Evolutionary conservation across 2,797 vertebrate species (phyloP).

Genomic region (Australoheros facetus): DNA sequence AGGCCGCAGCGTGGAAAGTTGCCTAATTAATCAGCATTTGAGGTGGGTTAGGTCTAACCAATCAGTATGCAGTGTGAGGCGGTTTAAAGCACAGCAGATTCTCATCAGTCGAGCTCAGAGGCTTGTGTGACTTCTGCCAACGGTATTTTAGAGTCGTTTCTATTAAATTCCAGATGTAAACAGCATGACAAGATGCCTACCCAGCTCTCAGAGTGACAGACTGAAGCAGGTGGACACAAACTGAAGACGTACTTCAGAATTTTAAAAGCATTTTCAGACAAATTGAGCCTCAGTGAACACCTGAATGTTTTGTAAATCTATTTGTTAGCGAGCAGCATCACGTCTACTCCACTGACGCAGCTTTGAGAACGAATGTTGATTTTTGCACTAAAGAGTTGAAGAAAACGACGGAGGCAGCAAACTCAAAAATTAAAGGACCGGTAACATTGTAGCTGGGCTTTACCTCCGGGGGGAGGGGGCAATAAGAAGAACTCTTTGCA

Average conservation of each 20-base stretch:
- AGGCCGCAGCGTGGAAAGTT: slow-evolving; percentile 15
- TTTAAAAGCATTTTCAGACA: slow-evolving; percentile 28
- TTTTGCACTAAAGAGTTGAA: slow-evolving; percentile 32
- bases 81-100: slow-evolving; percentile 66
- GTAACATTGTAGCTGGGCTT: slow-evolving; percentile 17
- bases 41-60: slow-evolving; percentile 8
- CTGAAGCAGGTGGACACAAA: slow-evolving; percentile 7
- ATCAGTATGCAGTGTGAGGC: slow-evolving; percentile 17
- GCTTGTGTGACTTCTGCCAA: slow-evolving; percentile 29
- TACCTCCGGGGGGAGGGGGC: not conserved
- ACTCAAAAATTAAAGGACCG: not conserved
- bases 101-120: slow-evolving; percentile 15
- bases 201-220: not conserved
- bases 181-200: slow-evolving; percentile 20
- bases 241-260: slow-evolving; percentile 11
- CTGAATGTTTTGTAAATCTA: slow-evolving; percentile 51
- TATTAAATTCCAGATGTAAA: slow-evolving; percentile 22
- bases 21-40: slow-evolving; percentile 31
- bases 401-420: slow-evolving; percentile 1
- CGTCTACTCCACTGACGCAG: not conserved
- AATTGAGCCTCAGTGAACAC: not conserved
- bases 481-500: not conserved
- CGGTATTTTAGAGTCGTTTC: slow-evolving; percentile 38
- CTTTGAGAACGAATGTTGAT: slow-evolving; percentile 40
- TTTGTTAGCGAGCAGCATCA: slow-evolving; percentile 28